A percentile compares a stretch with the other conserved stretches of the same genome.
Evolutionary conservation across 1,140 invertebrate genomes (phyloP).

Genomic region (Solen grandis): DNA sequence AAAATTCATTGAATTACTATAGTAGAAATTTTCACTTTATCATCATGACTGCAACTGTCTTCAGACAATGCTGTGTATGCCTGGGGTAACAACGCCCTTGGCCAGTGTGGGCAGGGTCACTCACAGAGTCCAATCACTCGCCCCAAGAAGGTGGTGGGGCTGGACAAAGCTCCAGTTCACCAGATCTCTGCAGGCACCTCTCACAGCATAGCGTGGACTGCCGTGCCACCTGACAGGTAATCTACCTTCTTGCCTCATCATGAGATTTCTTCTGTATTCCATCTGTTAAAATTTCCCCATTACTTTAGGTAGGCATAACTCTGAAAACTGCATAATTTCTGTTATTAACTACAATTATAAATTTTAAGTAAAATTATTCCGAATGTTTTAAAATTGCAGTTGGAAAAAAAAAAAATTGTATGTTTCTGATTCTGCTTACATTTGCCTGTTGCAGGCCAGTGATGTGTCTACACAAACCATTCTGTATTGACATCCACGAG

Average conservation of each 20-base stretch:
- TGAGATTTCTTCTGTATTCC: neutral
- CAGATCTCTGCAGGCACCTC: conserved; percentile 80
- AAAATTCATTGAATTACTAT: no score
- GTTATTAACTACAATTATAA: no score
- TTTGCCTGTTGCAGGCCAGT: no score
- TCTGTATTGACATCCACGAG: conserved; percentile 86
- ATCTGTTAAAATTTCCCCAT: no score
- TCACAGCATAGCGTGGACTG: conserved; percentile 79
- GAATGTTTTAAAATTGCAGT: no score
- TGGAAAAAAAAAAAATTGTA: no score
- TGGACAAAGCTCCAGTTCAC: conserved; percentile 75
- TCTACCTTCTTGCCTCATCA: neutral
- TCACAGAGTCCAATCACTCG: conserved; percentile 76
- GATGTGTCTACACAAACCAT: conserved; percentile 84
- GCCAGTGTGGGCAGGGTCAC: conserved; percentile 83
- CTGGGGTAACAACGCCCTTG: conserved; percentile 80
- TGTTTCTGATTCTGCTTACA: no score
- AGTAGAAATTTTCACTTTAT: no score
- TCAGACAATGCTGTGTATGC: conserved; percentile 79
- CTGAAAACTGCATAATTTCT: no score
- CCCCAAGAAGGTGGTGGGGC: conserved; percentile 76
- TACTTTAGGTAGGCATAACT: no score
- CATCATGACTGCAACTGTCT: no score
- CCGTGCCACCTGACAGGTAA: conserved; percentile 82
- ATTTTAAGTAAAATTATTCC: no score